phyloP scores from a whole-genome alignment of 2,888 invertebrate species.

The Macrophya annulata region DNA sequence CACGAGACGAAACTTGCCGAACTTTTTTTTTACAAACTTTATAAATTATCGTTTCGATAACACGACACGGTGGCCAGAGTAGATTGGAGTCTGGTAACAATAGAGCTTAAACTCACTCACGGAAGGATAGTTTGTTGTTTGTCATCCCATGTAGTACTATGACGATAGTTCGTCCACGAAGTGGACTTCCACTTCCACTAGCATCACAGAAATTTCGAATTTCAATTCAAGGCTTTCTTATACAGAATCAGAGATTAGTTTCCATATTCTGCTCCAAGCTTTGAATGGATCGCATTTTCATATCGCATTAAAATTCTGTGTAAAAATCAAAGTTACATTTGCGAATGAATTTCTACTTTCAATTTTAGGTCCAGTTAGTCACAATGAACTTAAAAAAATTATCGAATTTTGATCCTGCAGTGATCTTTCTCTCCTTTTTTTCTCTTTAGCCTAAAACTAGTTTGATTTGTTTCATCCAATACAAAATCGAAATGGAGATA shows the following conservation, averaged over 20 bases:
- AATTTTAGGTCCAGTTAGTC: slow-evolving; percentile 11
- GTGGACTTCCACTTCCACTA: not conserved
- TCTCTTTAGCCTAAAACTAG: not conserved
- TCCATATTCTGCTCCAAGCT: not conserved
- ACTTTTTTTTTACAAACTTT: not conserved
- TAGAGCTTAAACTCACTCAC: not conserved
- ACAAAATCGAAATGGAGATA: not conserved
- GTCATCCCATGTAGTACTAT: not conserved
- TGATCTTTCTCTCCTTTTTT: not conserved
- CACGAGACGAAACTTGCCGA: not conserved
- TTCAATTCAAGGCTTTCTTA: not conserved
- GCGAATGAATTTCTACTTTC: not conserved
- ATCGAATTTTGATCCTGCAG: not conserved
- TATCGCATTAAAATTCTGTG: not conserved
- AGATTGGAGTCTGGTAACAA: not conserved
- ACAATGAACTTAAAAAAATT: not conserved
- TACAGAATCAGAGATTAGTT: not conserved
- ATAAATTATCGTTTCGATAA: not conserved
- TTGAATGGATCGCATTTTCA: not conserved
- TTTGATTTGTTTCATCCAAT: not conserved
- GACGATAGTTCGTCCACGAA: slow-evolving; percentile 1
- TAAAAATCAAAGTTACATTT: too few relatives aligned
- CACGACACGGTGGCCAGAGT: not conserved
- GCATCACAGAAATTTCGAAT: not conserved
- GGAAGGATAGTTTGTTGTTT: slow-evolving; percentile 20